Base-by-base conservation (phyloP, 2,888 invertebrate species). In the Resseliella maxima region DNA sequence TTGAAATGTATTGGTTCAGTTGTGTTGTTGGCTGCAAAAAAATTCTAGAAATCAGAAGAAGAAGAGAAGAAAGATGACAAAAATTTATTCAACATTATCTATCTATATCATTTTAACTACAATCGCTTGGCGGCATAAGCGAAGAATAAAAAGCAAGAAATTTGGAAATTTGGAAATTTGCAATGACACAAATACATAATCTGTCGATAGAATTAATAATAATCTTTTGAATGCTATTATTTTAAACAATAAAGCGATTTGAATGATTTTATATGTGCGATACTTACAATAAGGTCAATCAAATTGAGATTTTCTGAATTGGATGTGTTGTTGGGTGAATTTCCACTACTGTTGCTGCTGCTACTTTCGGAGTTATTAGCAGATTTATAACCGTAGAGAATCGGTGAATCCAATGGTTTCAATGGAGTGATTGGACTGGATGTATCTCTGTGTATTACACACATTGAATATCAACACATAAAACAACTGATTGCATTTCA, bases 201-300 rank as follows among this genome's bases (percentile, higher is more conserved):
- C n/a, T n/a, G n/a, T n/a, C n/a, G n/a, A n/a, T n/a, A n/a, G n/a
- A n/a, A n/a, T n/a, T n/a, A n/a, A n/a, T n/a, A n/a, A n/a, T n/a
- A n/a, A n/a, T n/a, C n/a, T n/a, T n/a, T n/a, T n/a, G n/a, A n/a
- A n/a, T n/a, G n/a, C n/a, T n/a, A n/a, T n/a, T n/a, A n/a, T n/a
- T n/a, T n/a, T n/a, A n/a, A n/a, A n/a, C 12, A 41, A 8, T 41
- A 5, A 41, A 8, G 41, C 41, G 41, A 41, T 8, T 8, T 41
- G 41, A 41, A 41, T 41, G 5, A 41, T 41, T 41, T 5, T 18
- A 12, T 50, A 18, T 21, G 15, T 6, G 2, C 59, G 46, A 24
- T 85, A 88, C 88, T 89, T 87, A 91, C 91, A 89, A 91, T 90
- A 89, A 91, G 90, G 87, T 91, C 91, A 45, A 85, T 27, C 86